These are phyloP conservation scores for Acleris sparsana DNA, from an alignment of 2,888 invertebrate species.

Conservation along the genomic window DNA sequence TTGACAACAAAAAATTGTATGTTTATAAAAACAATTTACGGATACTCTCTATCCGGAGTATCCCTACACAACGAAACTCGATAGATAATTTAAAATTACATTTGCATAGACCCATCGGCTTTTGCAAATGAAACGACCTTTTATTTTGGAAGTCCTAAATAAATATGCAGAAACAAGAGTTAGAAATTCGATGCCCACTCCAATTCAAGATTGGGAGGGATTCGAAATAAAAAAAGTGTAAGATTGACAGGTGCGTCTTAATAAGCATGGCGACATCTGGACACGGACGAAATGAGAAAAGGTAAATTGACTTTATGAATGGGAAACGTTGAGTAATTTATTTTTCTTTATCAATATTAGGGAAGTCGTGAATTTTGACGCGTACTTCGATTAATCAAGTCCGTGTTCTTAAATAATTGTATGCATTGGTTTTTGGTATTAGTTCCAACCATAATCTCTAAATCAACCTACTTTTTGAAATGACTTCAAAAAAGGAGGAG, in stretches of 20 bases:
- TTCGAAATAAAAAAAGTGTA: slow-evolving; percentile 73
- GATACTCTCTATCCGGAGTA: not conserved
- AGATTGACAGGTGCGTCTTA: slow-evolving; percentile 84
- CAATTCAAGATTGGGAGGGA: slow-evolving; percentile 65
- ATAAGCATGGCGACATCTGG: slow-evolving; percentile 78
- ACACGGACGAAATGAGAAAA: slow-evolving; percentile 74
- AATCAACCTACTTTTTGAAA: too few relatives aligned
- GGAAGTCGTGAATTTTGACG: slow-evolving; percentile 2
- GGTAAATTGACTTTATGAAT: slow-evolving; percentile 74
- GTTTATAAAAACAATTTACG: too few relatives aligned
- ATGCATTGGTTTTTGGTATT: too few relatives aligned
- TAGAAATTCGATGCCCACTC: slow-evolving; percentile 60
- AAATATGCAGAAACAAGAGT: slow-evolving; percentile 45
- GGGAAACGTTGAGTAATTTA: slow-evolving; percentile 42
- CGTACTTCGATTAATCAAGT: slow-evolving; percentile 12
- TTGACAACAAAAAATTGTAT: too few relatives aligned
- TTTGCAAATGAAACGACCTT: slow-evolving; percentile 59
- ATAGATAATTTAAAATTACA: slow-evolving; percentile 33
- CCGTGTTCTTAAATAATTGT: slow-evolving; percentile 4
- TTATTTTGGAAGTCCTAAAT: slow-evolving; percentile 46
- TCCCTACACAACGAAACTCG: slow-evolving; percentile 6
- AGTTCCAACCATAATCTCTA: not conserved
- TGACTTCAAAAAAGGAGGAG: too few relatives aligned
- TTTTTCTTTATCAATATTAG: slow-evolving; percentile 40
- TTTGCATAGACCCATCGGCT: slow-evolving; percentile 58